A percentile compares a stretch with the other conserved stretches of the same genome.
These are phyloP conservation scores for Aplocera efformata DNA, from an alignment of 2,888 invertebrate genomes.

Conservation along the genomic window DNA sequence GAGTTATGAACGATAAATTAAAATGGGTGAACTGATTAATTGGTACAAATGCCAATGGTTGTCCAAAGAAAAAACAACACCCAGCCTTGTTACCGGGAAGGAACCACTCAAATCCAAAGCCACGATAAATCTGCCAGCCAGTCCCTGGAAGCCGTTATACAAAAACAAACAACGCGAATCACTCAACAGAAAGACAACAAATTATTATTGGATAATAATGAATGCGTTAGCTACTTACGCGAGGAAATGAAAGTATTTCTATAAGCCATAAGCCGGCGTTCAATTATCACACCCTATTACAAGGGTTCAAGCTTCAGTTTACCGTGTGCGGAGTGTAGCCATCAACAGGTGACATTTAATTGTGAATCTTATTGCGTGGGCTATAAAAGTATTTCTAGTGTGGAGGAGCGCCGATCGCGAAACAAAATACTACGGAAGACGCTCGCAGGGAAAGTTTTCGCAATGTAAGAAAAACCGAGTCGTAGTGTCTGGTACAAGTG, in stretches of 20 bases:
- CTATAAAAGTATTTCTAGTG: constrained; percentile 8
- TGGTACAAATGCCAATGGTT: not conserved
- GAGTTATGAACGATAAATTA: too few species aligned
- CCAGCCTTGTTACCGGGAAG: too few species aligned
- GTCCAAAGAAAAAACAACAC: too few species aligned
- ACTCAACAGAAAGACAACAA: constrained; percentile 9
- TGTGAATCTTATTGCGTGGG: constrained; percentile 8
- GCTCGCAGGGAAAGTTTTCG: constrained; percentile 45
- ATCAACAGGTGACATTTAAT: constrained; percentile 18
- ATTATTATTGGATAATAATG: constrained; percentile 23
- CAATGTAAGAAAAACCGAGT: constrained; percentile 43
- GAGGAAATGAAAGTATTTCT: constrained; percentile 15
- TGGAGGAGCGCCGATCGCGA: constrained; percentile 1
- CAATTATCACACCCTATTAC: constrained; percentile 11
- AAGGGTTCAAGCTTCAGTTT: constrained; percentile 2
- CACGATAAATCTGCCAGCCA: not conserved
- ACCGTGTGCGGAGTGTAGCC: constrained; percentile 2
- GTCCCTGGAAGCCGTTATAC: not conserved
- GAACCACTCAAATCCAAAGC: too few species aligned
- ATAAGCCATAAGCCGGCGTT: not conserved
- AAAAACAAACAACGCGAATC: constrained; percentile 14
- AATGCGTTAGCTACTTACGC: constrained; percentile 13
- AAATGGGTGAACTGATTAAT: too few species aligned
- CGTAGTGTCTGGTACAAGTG: constrained; percentile 30
- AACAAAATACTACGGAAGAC: constrained; percentile 37